Conservation (phyloP, 2,113 vertebrate species). For the Pterocles gutturalis region DNA sequence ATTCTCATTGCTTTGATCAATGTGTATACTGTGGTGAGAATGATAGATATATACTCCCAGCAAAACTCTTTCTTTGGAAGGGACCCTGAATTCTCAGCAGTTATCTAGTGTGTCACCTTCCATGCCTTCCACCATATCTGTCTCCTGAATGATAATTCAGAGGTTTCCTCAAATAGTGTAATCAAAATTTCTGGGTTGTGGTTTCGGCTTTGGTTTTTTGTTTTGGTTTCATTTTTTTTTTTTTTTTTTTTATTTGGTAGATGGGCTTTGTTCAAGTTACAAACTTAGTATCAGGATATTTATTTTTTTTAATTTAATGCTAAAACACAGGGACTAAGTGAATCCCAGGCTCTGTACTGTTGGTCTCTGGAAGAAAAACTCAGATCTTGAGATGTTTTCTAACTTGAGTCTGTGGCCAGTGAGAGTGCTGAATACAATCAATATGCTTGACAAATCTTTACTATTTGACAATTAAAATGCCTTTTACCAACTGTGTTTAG, state of each 20-base stretch:
- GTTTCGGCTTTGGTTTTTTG: background rate
- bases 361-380: background rate
- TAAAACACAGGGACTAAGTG: background rate
- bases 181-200: background rate
- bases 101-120: background rate
- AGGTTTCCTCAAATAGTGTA: background rate
- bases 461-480: background rate
- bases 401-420: background rate
- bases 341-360: background rate
- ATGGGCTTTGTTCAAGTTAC: background rate
- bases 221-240: background rate
- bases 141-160: background rate
- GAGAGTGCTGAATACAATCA: background rate
- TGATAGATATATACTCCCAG: background rate
- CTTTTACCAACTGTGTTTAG: background rate
- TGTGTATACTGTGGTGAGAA: background rate
- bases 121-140: background rate
- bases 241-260: background rate
- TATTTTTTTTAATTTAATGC: background rate
- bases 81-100: background rate
- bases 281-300: background rate
- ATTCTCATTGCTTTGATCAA: background rate
- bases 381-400: background rate
- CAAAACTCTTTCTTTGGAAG: background rate
- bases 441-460: background rate